These are phyloP conservation scores for Acrossocheilus wenchowensis DNA, from an alignment of 2,797 vertebrate species.

Conservation along the genomic window DNA sequence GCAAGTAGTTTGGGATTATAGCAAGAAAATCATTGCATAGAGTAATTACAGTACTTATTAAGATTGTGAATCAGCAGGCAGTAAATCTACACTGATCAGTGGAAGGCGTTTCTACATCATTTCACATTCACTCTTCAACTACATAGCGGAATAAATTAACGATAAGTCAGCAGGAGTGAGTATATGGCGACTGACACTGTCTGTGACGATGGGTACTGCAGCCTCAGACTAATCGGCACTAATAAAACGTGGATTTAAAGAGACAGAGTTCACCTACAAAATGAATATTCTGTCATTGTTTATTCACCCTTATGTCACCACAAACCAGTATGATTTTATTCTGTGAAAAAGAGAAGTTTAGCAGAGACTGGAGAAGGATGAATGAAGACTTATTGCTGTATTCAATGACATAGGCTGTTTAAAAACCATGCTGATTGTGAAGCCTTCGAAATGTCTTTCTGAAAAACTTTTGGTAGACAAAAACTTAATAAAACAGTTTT, in stretches of 20 bases:
- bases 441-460: neutral
- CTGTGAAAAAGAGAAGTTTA: neutral
- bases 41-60: slow-evolving; percentile 9
- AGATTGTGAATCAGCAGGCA: slow-evolving; percentile 23
- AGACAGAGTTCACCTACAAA: neutral
- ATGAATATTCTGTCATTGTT: neutral
- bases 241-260: neutral
- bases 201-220: slow-evolving; percentile 7
- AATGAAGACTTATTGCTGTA: neutral
- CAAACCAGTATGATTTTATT: neutral
- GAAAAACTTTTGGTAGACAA: neutral
- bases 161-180: neutral
- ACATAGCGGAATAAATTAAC: slow-evolving; percentile 2
- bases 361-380: neutral
- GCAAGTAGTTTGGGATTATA: slow-evolving; percentile 15
- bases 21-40: slow-evolving; percentile 24
- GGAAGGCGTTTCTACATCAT: slow-evolving; percentile 3
- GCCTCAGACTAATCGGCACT: neutral
- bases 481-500: neutral
- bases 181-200: no score
- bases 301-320: neutral
- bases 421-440: neutral
- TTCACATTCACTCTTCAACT: neutral
- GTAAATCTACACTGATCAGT: neutral
- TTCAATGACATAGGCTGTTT: no score